phyloP scores from a whole-genome alignment of 2,888 invertebrate genomes.

The Cephus nigrinus region DNA sequence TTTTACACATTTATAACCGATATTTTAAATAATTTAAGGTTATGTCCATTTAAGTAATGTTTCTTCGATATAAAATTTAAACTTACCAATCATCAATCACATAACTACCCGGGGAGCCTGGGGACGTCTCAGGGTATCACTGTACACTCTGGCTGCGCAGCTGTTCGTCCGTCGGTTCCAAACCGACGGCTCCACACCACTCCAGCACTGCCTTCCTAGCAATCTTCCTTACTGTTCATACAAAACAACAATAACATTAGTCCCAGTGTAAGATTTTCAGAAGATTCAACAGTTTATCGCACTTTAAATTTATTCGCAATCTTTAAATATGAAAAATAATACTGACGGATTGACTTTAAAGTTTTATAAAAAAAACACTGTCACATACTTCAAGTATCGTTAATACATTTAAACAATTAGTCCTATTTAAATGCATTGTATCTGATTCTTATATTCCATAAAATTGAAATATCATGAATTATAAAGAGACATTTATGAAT shows the following conservation, averaged over 20 bases:
- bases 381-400: not conserved
- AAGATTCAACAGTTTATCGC: not conserved
- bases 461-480: not conserved
- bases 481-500: not conserved
- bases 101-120: constrained; percentile 65
- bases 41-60: not conserved
- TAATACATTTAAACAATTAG: not conserved
- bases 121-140: constrained; percentile 57
- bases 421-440: not conserved
- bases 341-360: not conserved
- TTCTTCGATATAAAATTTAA: not conserved
- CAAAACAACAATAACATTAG: not conserved
- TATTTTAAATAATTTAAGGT: not conserved
- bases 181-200: constrained; percentile 56
- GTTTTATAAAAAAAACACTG: not conserved
- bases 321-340: not conserved
- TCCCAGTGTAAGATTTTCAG: not conserved
- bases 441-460: not conserved
- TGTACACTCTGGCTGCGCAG: constrained; percentile 47
- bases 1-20: not conserved
- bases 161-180: constrained; percentile 47
- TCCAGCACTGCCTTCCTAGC: constrained; percentile 49
- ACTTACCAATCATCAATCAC: constrained; percentile 66
- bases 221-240: constrained; percentile 48
- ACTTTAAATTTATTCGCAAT: not conserved